Base-by-base conservation (phyloP, 1,140 invertebrate species). In the Penaeus indicus region DNA sequence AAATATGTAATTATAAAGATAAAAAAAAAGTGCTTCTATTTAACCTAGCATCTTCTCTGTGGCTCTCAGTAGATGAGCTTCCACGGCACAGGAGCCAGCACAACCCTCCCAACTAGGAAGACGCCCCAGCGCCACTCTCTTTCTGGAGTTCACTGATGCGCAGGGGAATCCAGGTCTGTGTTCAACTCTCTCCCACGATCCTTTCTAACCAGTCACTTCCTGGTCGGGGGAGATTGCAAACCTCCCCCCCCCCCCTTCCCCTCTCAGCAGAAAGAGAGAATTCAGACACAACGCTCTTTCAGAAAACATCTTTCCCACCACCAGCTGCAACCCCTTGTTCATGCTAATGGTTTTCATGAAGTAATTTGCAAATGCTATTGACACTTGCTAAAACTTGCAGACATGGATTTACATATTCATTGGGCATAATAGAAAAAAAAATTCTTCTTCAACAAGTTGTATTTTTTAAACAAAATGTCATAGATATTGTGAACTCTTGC, bases 341-440 rank as follows among this genome's bases (percentile, higher is more conserved):
- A 91, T 63, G 82, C 84, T 63, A 90, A 90, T 81, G 91, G 91
- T 1, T 91, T 91, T 62, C 91, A 91, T 86, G 88, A 91, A 86
- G 90, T 91, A 64, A 54, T 77, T 61, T 27, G 0, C 18, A 16
- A 22, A 13, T 62, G 27, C 11, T 79, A 3, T 42, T 19, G n/a
- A 11, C 32, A n/a, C 18, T 22, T 72, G n/a, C 32, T 2, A n/a
- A 72, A 1, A 16, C 11, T 21, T 13, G 16, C 16, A 21, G 1
- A 54, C 16, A 16, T 16, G 8, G 16, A 54, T n/a, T 7, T 54
- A 54, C 47, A 54, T 67, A 54, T 13, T 54, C 0, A 13, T 13
- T 10, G 16, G 54, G 2, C 16, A 54, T 0, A 54, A 11, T 0
- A 11, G 16, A 54, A 54, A 54, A 47, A 47, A 47, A 13, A 42